Evolutionary conservation across 2,797 vertebrate species (phyloP), one percentile per base, ranked within the genome.

Genomic region (Saxicola maurus): DNA sequence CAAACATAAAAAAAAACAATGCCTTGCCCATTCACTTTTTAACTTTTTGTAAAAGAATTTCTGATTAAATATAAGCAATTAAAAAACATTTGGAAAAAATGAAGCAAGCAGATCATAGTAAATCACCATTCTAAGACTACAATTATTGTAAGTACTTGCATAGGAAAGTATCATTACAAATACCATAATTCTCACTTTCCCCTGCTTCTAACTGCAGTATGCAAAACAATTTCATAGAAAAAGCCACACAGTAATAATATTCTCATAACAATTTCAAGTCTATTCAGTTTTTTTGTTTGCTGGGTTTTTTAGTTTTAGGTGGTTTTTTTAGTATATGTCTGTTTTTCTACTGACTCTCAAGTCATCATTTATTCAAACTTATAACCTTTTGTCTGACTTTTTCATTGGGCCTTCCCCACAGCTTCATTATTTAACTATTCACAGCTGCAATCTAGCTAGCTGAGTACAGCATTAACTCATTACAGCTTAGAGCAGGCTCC

Each of bases 11-110:
- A 48, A 55, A 43, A 7, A 55, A 8, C 7, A 82, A 59, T 35
- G 0, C 16, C 7, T 38, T 59, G 4, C 38, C 6, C 2, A 11
- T 35, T 71, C 0, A 5, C 15, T 31, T 71, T 65, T 38, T 9
- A 10, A 25, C 5, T 17, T 60, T 68, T 46, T 7, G 4, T 15
- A 46, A 61, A 67, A 55, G 1, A 49, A 45, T 24, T 85, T 73
- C 23, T 59, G 1, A 24, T 38, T 71, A 42, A 25, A 16, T 42
- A 10, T 5, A 68, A 75, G 49, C 7, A 61, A 35, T 16, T 53
- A 57, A 59, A 71, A 71, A 73, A 59, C 5, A 66, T 30, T 76
- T 40, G 5, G 12, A 23, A 81, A 90, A 69, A 59, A 7, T 13
- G 3, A 79, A 80, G 9, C 6, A 24, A 16, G 3, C 5, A 64